Percentiles rank a stretch among this genome's conserved stretches.
Conservation (phyloP, 2,888 invertebrate genomes). For the Arrhopalites spinosus region DNA sequence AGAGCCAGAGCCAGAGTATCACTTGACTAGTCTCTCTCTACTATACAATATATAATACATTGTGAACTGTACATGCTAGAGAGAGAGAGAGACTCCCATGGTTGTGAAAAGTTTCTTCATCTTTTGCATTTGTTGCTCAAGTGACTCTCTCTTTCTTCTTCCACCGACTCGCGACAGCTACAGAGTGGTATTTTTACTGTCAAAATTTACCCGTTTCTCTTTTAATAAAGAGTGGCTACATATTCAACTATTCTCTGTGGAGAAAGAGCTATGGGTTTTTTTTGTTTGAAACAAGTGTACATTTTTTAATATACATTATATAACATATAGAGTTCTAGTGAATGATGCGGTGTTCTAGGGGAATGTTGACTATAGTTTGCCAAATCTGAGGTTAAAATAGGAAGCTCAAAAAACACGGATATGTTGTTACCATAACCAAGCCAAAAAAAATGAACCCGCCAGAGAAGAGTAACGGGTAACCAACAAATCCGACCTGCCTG, state of each 20-base stretch:
- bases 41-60: no score
- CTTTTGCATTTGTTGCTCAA: neutral
- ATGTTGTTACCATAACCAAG: neutral
- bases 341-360: slow-evolving; percentile 11
- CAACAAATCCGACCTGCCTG: neutral
- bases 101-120: neutral
- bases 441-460: no score
- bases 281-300: no score
- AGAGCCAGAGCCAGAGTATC: no score
- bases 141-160: neutral
- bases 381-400: slow-evolving; percentile 32
- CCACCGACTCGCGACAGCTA: neutral
- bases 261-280: neutral
- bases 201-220: slow-evolving; percentile 12
- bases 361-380: slow-evolving; percentile 33
- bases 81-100: neutral
- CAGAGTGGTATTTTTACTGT: slow-evolving; percentile 27
- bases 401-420: slow-evolving; percentile 4
- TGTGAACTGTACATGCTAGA: no score
- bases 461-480: no score
- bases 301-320: no score
- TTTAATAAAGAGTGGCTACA: neutral
- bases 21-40: no score
- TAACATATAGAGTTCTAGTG: neutral
- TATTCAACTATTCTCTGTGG: neutral